A percentile compares a stretch with the other conserved stretches of the same genome.
Conservation (phyloP, 2,888 invertebrate genomes). For the Beris morrisii region DNA sequence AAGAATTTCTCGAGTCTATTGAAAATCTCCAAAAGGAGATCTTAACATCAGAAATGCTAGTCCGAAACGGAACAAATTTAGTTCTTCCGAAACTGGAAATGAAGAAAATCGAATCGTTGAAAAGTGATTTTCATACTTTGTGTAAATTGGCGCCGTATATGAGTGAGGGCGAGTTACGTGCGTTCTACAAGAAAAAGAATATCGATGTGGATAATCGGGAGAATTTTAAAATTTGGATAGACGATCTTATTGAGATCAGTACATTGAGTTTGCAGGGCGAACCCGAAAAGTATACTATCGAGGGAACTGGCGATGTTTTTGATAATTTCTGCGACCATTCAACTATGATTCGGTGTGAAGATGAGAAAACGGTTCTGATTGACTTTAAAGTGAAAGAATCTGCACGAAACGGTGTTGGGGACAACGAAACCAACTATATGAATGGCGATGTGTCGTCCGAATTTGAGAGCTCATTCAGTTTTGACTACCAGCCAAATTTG, state of each 20-base stretch:
- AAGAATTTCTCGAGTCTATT: slow-evolving; percentile 49
- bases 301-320: slow-evolving; percentile 53
- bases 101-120: slow-evolving; percentile 18
- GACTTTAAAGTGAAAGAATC: slow-evolving; percentile 5
- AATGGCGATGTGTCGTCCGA: not conserved
- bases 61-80: slow-evolving; percentile 45
- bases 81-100: slow-evolving; percentile 40
- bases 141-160: slow-evolving; percentile 42
- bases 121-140: slow-evolving; percentile 35
- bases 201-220: slow-evolving; percentile 6
- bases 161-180: slow-evolving; percentile 34
- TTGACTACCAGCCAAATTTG: slow-evolving; percentile 83
- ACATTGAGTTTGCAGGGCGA: slow-evolving; percentile 43
- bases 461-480: slow-evolving; percentile 64
- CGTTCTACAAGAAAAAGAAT: slow-evolving; percentile 24
- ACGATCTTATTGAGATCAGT: slow-evolving; percentile 47
- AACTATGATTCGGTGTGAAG: slow-evolving; percentile 24
- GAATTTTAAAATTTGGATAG: slow-evolving; percentile 39
- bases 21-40: slow-evolving; percentile 48
- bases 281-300: slow-evolving; percentile 47
- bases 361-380: slow-evolving; percentile 32
- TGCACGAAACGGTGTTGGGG: slow-evolving; percentile 1
- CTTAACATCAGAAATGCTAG: slow-evolving; percentile 49
- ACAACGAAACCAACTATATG: not conserved
- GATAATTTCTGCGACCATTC: slow-evolving; percentile 53